Conservation (phyloP, 2,888 invertebrate species). For the Tanypteryx hageni region DNA sequence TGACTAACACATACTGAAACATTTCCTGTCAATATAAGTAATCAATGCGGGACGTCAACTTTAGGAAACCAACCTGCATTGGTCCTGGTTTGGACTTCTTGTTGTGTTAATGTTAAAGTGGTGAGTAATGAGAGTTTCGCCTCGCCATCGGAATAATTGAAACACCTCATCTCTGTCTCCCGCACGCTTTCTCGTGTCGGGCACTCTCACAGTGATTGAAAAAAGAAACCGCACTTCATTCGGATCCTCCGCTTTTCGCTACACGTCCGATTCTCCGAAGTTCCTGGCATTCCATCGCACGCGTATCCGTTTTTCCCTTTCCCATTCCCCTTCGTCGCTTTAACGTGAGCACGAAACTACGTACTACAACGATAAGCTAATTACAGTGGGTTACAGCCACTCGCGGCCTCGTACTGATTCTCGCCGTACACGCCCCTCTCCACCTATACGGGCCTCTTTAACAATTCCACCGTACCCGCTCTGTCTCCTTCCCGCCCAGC, state of each 20-base stretch:
- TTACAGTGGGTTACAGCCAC: conserved; percentile 3
- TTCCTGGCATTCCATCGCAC: too few species aligned
- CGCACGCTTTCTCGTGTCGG: not conserved
- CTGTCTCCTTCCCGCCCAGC: not conserved
- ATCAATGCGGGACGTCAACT: too few species aligned
- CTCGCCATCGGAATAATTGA: not conserved
- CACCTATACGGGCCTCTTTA: not conserved
- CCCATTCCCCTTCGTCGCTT: too few species aligned
- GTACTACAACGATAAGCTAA: not conserved
- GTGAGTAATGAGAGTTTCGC: not conserved
- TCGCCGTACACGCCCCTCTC: not conserved
- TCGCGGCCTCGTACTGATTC: not conserved
- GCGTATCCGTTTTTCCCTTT: too few species aligned
- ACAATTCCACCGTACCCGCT: too few species aligned
- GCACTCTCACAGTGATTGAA: not conserved
- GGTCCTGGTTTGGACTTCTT: too few species aligned
- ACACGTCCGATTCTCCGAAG: too few species aligned
- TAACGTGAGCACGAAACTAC: too few species aligned
- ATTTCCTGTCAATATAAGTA: too few species aligned
- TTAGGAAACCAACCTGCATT: too few species aligned
- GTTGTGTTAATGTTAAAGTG: not conserved
- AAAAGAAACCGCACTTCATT: not conserved
- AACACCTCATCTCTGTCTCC: not conserved
- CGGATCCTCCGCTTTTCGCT: too few species aligned
- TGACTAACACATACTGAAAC: too few species aligned